These are phyloP conservation scores for Oryzias javanicus DNA, from an alignment of 2,113 vertebrate species.

Conservation along the genomic window DNA sequence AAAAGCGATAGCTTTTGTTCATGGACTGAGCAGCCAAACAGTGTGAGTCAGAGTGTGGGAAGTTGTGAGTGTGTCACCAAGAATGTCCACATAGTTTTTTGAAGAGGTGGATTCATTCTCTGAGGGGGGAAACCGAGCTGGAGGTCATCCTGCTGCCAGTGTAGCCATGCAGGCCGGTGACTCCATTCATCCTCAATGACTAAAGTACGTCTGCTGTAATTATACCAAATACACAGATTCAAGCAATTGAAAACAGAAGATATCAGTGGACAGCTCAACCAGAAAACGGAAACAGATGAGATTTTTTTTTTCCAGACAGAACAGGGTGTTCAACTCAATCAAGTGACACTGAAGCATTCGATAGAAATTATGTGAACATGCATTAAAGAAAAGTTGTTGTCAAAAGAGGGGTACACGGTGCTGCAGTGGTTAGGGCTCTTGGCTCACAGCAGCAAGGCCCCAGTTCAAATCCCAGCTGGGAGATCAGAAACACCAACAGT, in stretches of 20 bases:
- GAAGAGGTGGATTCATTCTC: slow-evolving; percentile 50
- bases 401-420: too few species aligned
- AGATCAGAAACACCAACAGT: too few species aligned
- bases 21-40: slow-evolving; percentile 35
- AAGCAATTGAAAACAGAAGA: too few species aligned
- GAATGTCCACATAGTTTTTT: slow-evolving; percentile 68
- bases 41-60: slow-evolving; percentile 64
- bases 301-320: too few species aligned
- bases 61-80: slow-evolving; percentile 51
- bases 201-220: not conserved
- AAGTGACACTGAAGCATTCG: too few species aligned
- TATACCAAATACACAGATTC: not conserved
- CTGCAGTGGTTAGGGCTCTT: too few species aligned
- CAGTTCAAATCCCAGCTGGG: too few species aligned
- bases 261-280: not conserved
- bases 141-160: slow-evolving; percentile 6
- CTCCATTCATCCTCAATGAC: not conserved
- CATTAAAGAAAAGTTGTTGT: too few species aligned
- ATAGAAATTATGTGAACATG: too few species aligned
- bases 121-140: not conserved
- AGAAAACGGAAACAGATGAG: too few species aligned
- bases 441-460: too few species aligned
- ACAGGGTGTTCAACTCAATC: too few species aligned
- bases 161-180: not conserved
- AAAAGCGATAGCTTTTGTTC: slow-evolving; percentile 19